phyloP scores from a whole-genome alignment of 2,113 vertebrate species.

The Neoarius graeffei region DNA sequence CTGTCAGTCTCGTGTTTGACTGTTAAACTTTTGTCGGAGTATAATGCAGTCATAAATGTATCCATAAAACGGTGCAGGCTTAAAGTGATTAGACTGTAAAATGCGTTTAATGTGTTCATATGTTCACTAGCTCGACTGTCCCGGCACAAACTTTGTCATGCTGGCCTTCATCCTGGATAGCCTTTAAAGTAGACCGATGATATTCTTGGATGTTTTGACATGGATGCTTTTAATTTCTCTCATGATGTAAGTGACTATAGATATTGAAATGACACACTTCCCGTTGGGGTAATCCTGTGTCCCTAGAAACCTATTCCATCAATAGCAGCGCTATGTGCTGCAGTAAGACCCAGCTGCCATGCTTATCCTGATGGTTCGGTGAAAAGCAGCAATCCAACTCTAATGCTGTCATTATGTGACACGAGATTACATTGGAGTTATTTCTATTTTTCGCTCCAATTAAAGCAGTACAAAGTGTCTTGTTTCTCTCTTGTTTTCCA shows the following conservation, averaged over 20 bases:
- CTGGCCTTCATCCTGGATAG: background rate
- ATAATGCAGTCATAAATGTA: background rate
- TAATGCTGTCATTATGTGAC: background rate
- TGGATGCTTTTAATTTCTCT: slow-evolving; percentile 1
- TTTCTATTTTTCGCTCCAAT: background rate
- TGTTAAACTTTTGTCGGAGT: background rate
- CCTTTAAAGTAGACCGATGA: background rate
- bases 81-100: slow-evolving; percentile 8
- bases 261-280: slow-evolving; percentile 28
- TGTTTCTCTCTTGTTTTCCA: background rate
- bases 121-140: background rate
- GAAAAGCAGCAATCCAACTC: background rate
- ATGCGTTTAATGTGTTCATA: slow-evolving; percentile 28
- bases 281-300: slow-evolving; percentile 41
- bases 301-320: slow-evolving; percentile 45
- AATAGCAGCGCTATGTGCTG: slow-evolving; percentile 37
- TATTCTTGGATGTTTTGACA: slow-evolving; percentile 1
- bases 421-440: background rate
- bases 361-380: background rate
- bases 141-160: background rate
- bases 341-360: slow-evolving; percentile 32
- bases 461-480: background rate
- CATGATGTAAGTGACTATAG: slow-evolving; percentile 27
- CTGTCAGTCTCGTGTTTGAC: background rate
- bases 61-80: slow-evolving; percentile 1